Conservation (phyloP, 2,888 invertebrate genomes). For the Nebria salina region DNA sequence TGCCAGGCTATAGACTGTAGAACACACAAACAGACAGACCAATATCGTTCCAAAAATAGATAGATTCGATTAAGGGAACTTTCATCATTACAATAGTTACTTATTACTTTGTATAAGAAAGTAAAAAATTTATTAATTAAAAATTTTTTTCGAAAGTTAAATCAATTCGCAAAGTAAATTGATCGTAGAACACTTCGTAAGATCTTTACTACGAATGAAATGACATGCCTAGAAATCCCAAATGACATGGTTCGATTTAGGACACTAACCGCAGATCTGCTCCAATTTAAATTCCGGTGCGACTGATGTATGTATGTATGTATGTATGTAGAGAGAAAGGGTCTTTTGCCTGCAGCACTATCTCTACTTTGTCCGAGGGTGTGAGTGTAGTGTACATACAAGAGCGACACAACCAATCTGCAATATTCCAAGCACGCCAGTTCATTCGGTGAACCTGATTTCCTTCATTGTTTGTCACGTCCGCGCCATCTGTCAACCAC, state of each 20-base stretch:
- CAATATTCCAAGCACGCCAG: constrained; percentile 43
- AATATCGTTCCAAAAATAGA: too few species aligned
- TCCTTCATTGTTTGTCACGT: constrained; percentile 47
- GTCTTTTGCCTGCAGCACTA: neutral
- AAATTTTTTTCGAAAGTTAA: too few species aligned
- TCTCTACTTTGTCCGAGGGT: constrained; percentile 18
- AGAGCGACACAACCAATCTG: constrained; percentile 12
- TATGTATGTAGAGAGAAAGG: neutral
- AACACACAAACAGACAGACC: too few species aligned
- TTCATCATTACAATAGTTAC: too few species aligned
- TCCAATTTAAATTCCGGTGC: constrained; percentile 43
- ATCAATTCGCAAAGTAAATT: too few species aligned
- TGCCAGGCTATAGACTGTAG: too few species aligned
- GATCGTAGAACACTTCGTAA: too few species aligned
- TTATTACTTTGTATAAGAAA: too few species aligned
- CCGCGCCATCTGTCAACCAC: constrained; percentile 47
- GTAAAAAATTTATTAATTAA: too few species aligned
- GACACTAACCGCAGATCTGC: constrained; percentile 25
- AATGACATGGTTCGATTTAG: constrained; percentile 13
- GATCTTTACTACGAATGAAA: neutral
- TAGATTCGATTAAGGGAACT: too few species aligned
- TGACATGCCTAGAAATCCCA: neutral
- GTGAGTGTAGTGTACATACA: neutral
- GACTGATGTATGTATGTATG: constrained; percentile 36
- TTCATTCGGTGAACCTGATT: constrained; percentile 45